phyloP scores from a whole-genome alignment of 2,797 vertebrate species.

The Typhlichthys subterraneus region DNA sequence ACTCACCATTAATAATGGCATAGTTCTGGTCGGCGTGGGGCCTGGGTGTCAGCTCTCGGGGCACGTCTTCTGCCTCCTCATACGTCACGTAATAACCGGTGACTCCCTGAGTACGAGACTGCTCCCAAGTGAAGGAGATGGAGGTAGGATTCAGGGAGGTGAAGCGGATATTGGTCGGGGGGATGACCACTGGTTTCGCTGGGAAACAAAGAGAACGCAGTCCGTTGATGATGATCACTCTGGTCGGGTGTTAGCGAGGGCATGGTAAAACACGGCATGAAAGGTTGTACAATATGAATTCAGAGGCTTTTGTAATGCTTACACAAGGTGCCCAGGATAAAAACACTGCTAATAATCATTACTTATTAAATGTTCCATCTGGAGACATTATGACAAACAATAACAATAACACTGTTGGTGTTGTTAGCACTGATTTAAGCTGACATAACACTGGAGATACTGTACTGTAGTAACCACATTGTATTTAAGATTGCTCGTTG shows the following conservation, averaged over 20 bases:
- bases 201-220: constrained; percentile 24
- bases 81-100: constrained; percentile 92
- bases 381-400: no score
- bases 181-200: constrained; percentile 83
- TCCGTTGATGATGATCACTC: background rate
- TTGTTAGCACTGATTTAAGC: background rate
- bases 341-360: no score
- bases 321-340: no score
- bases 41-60: constrained; percentile 83
- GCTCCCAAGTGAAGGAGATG: constrained; percentile 88
- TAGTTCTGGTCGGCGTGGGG: constrained; percentile 81
- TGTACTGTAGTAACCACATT: no score
- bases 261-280: no score
- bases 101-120: constrained; percentile 82
- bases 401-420: background rate
- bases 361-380: no score
- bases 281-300: no score
- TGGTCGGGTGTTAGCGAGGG: no score
- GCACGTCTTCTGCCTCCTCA: constrained; percentile 81
- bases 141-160: constrained; percentile 88
- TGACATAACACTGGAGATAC: background rate
- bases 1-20: constrained; percentile 83
- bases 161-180: constrained; percentile 90
- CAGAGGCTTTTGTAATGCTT: no score
- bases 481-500: no score